A percentile compares a stretch with the other conserved stretches of the same genome.
These are phyloP conservation scores for Idaea biselata DNA, from an alignment of 2,888 invertebrate species.

Conservation along the genomic window DNA sequence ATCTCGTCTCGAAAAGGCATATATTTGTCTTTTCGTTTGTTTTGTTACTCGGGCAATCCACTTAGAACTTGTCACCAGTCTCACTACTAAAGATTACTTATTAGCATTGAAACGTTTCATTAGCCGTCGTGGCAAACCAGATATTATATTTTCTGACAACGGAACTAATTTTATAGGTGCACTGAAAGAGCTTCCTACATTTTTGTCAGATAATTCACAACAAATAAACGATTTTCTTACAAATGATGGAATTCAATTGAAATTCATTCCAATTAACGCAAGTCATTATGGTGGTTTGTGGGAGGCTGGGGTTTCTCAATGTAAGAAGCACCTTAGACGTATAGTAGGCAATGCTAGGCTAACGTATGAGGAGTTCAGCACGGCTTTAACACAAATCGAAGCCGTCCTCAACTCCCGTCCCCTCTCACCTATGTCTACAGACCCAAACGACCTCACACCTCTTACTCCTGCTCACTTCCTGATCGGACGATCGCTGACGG, in stretches of 20 bases:
- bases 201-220: not conserved
- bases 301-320: conserved; percentile 12
- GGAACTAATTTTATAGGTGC: conserved; percentile 28
- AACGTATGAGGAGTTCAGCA: conserved; percentile 27
- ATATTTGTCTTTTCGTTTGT: too few relatives aligned
- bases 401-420: conserved; percentile 33
- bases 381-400: conserved; percentile 28
- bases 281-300: conserved; percentile 19
- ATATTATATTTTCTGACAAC: conserved; percentile 25
- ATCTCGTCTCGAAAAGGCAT: too few relatives aligned
- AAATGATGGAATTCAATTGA: conserved; percentile 18
- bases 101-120: conserved; percentile 27
- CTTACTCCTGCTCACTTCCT: conserved; percentile 44
- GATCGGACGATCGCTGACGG: conserved; percentile 20
- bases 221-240: conserved; percentile 9
- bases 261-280: conserved; percentile 16
- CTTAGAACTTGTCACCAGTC: conserved; percentile 24
- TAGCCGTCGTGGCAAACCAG: conserved; percentile 26
- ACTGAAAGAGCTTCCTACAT: conserved; percentile 20
- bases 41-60: too few relatives aligned
- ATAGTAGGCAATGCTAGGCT: conserved; percentile 10
- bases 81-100: conserved; percentile 26
- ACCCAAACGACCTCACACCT: conserved; percentile 28
- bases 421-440: conserved; percentile 25
- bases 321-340: conserved; percentile 7